Conservation (phyloP, 2,888 invertebrate species). For the Acholoe squamosa region DNA sequence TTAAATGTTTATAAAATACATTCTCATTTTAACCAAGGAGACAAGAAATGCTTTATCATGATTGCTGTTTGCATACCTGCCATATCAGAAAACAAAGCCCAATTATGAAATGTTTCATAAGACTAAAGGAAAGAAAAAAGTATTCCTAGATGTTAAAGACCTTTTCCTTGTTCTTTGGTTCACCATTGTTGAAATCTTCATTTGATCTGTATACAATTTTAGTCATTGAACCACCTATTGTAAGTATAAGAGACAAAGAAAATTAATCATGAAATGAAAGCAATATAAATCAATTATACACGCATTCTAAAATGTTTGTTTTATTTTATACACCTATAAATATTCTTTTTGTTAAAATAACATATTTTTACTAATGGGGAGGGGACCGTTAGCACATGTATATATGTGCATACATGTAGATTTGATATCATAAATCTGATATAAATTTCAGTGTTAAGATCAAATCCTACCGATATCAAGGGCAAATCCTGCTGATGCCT, state of each 20-base stretch:
- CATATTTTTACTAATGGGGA: too few relatives aligned
- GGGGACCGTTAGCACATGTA: too few relatives aligned
- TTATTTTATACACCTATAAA: background rate
- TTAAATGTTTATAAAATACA: too few relatives aligned
- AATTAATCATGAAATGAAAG: too few relatives aligned
- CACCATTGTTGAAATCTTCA: slow-evolving; percentile 1
- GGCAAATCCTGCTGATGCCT: slow-evolving; percentile 16
- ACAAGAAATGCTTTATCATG: too few relatives aligned
- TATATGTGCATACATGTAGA: background rate
- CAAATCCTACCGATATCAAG: slow-evolving; percentile 34
- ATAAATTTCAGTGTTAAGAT: background rate
- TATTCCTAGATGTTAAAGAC: background rate
- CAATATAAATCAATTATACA: too few relatives aligned
- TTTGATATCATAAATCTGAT: background rate
- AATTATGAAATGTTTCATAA: too few relatives aligned
- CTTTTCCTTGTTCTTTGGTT: slow-evolving; percentile 23
- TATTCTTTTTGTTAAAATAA: too few relatives aligned
- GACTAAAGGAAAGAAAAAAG: background rate
- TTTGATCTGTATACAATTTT: slow-evolving; percentile 29
- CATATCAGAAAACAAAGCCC: background rate
- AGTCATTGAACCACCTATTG: slow-evolving; percentile 2
- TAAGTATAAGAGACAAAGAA: background rate
- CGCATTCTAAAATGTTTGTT: too few relatives aligned
- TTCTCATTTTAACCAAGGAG: too few relatives aligned
- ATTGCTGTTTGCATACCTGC: background rate